Evolutionary conservation across 2,113 vertebrate species (phyloP), one percentile per base, ranked within the genome.

Genomic region (Chloebia gouldiae): DNA sequence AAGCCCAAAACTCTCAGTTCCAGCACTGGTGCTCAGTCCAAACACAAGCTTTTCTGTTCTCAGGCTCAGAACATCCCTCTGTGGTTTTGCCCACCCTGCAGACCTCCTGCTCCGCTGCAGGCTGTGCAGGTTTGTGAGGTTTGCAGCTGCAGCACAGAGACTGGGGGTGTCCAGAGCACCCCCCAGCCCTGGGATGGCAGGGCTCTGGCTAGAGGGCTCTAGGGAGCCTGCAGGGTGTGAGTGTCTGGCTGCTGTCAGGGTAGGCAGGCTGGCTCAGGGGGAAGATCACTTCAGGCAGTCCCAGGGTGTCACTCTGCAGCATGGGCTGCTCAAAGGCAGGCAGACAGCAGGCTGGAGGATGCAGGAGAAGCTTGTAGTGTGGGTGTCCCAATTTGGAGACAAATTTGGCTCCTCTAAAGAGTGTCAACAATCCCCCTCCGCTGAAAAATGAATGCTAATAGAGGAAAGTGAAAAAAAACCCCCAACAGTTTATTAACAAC

Each of bases 11-110:
- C 5, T 35, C 15, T 35, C 14, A 15, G 56, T 35, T 35, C 56
- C 22, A 24, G 11, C 22, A 24, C n/a, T 24, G 56, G 20, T 59
- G 47, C 37, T 80, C 0, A 0, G 60, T 42, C n/a, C 42, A 47
- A n/a, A 45, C 53, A 68, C 37, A 53, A 68, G 13, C 7, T 83
- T 2, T 25, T 11, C 37, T 57, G 30, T 17, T 35, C 56, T 65
- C 56, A 47, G 66, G 40, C 71, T 61, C 33, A 56, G 28, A n/a
- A 61, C 61, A 25, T 53, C 56, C 42, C 11, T 23, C 51, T 1
- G 1, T 5, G 7, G 10, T 23, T 90, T 35, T 39, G 2, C 27
- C 47, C 15, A 20, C 56, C 37, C 61, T 70, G 33, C 1, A 54
- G 54, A 18, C 2, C 24, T 68, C 20, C 35, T 54, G 33, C 71